Percentiles rank a stretch among this genome's conserved stretches.
phyloP scores from a whole-genome alignment of 2,113 vertebrate species.

The Myiozetetes cayanensis region DNA sequence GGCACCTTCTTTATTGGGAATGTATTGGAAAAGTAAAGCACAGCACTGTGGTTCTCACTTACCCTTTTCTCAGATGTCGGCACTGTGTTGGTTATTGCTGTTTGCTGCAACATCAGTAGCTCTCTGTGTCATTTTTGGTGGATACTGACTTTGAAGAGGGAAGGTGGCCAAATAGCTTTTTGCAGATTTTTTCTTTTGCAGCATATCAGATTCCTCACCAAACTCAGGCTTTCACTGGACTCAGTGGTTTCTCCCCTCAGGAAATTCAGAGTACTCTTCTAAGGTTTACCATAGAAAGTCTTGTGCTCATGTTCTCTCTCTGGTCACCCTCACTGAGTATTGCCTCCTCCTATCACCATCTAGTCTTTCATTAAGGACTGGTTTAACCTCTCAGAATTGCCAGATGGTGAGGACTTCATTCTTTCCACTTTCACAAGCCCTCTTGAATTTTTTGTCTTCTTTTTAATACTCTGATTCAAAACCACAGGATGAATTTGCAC shows the following conservation, averaged over 20 bases:
- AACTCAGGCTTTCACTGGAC: not conserved
- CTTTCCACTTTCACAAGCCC: not conserved
- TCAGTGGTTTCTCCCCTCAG: not conserved
- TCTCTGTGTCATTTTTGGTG: not conserved
- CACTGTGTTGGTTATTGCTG: not conserved
- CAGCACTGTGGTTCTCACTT: slow-evolving; percentile 2
- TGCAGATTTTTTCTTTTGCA: not conserved
- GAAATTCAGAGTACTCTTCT: not conserved
- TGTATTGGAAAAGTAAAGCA: not conserved
- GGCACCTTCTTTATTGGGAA: slow-evolving; percentile 35
- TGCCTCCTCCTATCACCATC: not conserved
- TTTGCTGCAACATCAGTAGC: not conserved
- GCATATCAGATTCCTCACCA: not conserved
- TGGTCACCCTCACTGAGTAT: not conserved
- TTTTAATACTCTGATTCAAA: not conserved
- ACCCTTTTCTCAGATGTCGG: not conserved
- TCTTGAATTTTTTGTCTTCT: not conserved
- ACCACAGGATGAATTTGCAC: not conserved
- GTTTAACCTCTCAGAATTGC: not conserved
- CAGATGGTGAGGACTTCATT: not conserved
- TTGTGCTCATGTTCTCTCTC: not conserved
- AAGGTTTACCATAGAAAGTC: not conserved
- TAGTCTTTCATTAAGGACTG: not conserved
- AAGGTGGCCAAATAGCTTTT: not conserved
- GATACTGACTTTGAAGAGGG: not conserved